Evolutionary conservation across 1,140 invertebrate genomes (phyloP).

Genomic region (Drosophila nebulosa): DNA sequence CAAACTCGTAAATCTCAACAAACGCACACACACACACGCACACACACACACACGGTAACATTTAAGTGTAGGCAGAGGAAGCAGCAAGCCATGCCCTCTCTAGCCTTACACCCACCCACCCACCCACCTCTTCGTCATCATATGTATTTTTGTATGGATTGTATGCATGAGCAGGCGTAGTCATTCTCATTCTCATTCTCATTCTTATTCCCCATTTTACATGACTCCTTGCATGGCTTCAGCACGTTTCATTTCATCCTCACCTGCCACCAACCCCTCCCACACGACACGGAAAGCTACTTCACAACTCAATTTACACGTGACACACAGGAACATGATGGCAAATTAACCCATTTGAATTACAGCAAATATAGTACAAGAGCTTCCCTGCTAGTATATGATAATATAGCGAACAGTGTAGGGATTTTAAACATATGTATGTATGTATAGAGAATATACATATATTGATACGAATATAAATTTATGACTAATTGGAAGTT

Average conservation of each 20-base stretch:
- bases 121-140: background rate
- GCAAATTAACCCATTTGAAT: constrained; percentile 52
- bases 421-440: no score
- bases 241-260: constrained; percentile 74
- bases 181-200: constrained; percentile 21
- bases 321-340: constrained; percentile 51
- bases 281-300: background rate
- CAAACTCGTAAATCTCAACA: constrained; percentile 73
- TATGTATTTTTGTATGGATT: constrained; percentile 3
- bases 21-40: no score
- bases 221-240: constrained; percentile 70
- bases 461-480: background rate
- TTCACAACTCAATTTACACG: constrained; percentile 73
- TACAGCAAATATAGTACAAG: constrained; percentile 11
- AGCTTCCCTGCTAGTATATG: background rate
- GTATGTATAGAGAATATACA: background rate
- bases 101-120: constrained; percentile 8
- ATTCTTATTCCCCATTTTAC: no score
- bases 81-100: constrained; percentile 9
- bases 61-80: background rate
- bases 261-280: constrained; percentile 21
- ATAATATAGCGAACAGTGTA: no score
- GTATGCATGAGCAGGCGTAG: constrained; percentile 23
- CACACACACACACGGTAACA: constrained; percentile 17
- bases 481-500: background rate